Conservation (phyloP, 2,113 vertebrate species). For the Upupa epops region DNA sequence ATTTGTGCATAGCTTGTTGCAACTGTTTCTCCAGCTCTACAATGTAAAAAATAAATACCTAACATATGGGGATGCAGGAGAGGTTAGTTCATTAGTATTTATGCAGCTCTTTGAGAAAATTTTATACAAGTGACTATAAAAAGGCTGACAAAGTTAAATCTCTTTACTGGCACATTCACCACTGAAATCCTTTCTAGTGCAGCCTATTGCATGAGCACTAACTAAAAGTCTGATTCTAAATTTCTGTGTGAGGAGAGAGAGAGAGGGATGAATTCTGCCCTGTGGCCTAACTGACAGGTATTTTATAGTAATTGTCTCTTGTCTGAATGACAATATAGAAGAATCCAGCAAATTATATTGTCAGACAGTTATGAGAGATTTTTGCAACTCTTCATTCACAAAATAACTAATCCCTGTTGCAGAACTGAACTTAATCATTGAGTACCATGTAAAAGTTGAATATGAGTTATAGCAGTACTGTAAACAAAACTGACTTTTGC, state of each 20-base stretch:
- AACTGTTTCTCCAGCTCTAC: slow-evolving; percentile 11
- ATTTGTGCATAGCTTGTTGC: background rate
- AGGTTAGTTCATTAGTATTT: slow-evolving; percentile 59
- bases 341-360: background rate
- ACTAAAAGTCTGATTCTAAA: background rate
- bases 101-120: background rate
- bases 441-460: background rate
- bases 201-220: background rate
- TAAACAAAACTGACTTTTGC: background rate
- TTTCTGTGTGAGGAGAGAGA: background rate
- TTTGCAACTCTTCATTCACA: background rate
- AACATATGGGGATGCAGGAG: background rate
- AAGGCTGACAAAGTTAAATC: background rate
- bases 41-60: background rate
- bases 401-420: background rate
- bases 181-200: background rate
- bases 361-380: background rate
- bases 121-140: slow-evolving; percentile 33
- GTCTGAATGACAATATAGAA: background rate
- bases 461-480: background rate
- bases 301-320: background rate
- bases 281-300: background rate
- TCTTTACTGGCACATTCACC: background rate
- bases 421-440: background rate
- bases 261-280: background rate